Conservation (phyloP, 2,113 vertebrate genomes). For the Illadopsis cleaveri region DNA sequence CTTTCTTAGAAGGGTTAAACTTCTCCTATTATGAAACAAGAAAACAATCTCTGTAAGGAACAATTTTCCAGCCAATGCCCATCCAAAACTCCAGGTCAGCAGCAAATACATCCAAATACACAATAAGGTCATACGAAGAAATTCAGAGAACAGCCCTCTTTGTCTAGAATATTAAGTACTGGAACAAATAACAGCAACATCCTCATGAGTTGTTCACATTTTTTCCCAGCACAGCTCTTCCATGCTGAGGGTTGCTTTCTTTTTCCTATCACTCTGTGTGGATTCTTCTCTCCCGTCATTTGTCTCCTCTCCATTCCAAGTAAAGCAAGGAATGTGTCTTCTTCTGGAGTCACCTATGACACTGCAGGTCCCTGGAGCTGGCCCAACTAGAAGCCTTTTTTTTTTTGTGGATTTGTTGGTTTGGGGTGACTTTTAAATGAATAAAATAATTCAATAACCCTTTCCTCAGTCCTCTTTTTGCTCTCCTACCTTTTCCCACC, state of each 20-base stretch:
- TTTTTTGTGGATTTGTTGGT: not conserved
- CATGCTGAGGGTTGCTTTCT: not conserved
- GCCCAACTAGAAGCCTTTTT: not conserved
- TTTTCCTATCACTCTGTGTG: not conserved
- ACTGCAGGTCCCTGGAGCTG: not conserved
- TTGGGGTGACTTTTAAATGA: not conserved
- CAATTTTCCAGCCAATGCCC: conserved; percentile 42
- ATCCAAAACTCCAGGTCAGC: conserved; percentile 61
- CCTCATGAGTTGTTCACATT: not conserved
- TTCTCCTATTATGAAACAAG: conserved; percentile 45
- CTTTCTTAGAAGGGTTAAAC: conserved; percentile 62
- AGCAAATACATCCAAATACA: conserved; percentile 44
- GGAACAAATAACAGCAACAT: conserved; percentile 50
- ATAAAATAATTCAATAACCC: not conserved
- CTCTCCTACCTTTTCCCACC: not conserved
- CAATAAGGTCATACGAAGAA: conserved; percentile 36
- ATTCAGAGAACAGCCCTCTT: conserved; percentile 29
- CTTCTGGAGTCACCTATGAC: not conserved
- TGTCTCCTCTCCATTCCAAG: not conserved
- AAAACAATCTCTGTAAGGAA: conserved; percentile 45
- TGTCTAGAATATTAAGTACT: conserved; percentile 44
- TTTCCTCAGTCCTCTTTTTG: not conserved
- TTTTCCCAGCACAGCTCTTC: conserved; percentile 27
- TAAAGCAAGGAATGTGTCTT: not conserved
- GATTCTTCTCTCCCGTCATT: conserved; percentile 8